Conservation (phyloP, 2,888 invertebrate species). For the Pammene fasciana region DNA sequence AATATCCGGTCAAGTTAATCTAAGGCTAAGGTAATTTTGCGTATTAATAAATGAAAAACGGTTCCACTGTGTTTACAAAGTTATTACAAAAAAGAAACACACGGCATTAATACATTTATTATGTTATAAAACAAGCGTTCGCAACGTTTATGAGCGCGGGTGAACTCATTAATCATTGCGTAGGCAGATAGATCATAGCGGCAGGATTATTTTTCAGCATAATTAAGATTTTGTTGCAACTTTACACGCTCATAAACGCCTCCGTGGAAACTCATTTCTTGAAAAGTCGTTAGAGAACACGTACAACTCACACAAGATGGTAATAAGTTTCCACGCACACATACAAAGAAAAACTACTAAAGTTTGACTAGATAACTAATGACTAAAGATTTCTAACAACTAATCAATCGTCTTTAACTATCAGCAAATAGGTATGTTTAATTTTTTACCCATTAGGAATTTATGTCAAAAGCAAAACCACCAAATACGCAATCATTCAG, state of each 20-base stretch:
- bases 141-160: slow-evolving; percentile 25
- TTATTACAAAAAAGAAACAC: neutral
- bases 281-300: neutral
- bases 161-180: slow-evolving; percentile 30
- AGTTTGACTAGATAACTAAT: slow-evolving; percentile 11
- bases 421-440: no score
- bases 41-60: neutral
- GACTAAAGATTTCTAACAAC: neutral
- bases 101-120: neutral
- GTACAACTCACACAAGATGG: neutral
- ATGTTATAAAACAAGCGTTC: slow-evolving; percentile 8
- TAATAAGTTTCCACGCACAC: neutral
- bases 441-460: no score
- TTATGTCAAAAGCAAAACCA: no score
- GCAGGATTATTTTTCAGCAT: slow-evolving; percentile 15
- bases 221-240: neutral
- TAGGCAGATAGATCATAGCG: slow-evolving; percentile 18
- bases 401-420: neutral
- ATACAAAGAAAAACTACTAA: neutral
- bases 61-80: neutral
- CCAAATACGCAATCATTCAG: no score
- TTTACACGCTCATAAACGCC: neutral
- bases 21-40: neutral
- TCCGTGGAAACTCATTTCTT: neutral
- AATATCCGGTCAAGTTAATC: neutral